Base-by-base conservation (phyloP, 2,113 vertebrate genomes). In the Marmota flaviventris region DNA sequence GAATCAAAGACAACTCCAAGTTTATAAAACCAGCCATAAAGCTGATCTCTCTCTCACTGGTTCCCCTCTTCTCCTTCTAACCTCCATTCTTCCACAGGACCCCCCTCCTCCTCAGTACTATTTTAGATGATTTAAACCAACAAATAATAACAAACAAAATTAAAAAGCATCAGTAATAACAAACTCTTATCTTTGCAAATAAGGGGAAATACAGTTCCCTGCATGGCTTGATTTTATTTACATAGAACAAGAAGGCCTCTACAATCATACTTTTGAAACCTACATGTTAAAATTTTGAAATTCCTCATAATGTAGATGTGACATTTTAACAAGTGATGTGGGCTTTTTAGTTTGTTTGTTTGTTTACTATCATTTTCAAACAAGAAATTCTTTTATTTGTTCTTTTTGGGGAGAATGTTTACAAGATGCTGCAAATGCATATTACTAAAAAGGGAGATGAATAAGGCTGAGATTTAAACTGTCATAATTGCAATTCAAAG, bases 321-420 rank as follows among this genome's bases (percentile, higher is more conserved):
- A 70, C 56, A 96, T 81, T 93, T 97, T 67, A 91, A 89, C 34
- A 86, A 65, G 63, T n/a, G 56, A 48, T 13, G 2, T 53, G 8
- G 8, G 61, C 14, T 70, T 84, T 95, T 12, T 9, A 61, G 69
- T 85, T 90, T 67, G 13, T 67, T 92, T 37, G 65, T 85, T 77
- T 48, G 58, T 20, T 91, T 69, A 61, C 51, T 82, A 67, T 34
- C 20, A 61, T 69, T 65, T 96, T 85, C 81, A 91, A 95, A 79
- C 2, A 53, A 53, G 69, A 97, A 82, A 90, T 88, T 82, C 5
- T 85, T 94, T 91, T 58, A 45, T 69, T 94, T 75, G 34, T 81
- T 13, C 86, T 65, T 93, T 85, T 69, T 37, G 0, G 25, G 63
- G 25, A 82, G 45, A 81, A 13, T 70, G 85, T 87, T 92, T 94